Evolutionary conservation across 35 echinoderm and acorn worm genomes (phyloP).

Genomic region (Heliocidaris erythrogramma): DNA sequence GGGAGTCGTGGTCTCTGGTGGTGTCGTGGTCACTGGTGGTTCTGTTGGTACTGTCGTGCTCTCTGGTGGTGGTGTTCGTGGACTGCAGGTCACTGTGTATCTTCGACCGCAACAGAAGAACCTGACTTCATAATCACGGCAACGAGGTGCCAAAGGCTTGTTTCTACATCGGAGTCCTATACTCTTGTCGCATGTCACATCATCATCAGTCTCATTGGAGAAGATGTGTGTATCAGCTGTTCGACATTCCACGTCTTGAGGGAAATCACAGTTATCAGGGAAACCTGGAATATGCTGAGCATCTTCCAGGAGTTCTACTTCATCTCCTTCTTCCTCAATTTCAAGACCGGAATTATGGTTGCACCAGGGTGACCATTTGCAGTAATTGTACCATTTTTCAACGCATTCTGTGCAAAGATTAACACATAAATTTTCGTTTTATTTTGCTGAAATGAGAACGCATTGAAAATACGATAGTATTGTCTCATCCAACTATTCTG

Average conservation of each 20-base stretch:
- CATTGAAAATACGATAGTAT: too few species aligned
- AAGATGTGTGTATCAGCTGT: not conserved
- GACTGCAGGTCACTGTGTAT: not conserved
- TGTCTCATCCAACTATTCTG: too few species aligned
- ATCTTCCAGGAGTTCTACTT: too few species aligned
- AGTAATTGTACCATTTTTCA: not conserved
- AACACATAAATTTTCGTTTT: too few species aligned
- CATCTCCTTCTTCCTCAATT: too few species aligned
- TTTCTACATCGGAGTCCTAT: not conserved
- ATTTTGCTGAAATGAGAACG: too few species aligned
- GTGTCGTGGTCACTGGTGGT: not conserved
- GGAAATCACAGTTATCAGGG: too few species aligned
- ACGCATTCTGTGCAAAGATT: not conserved
- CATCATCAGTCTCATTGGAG: not conserved
- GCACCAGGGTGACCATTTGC: too few species aligned
- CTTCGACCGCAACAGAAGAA: conserved; percentile 31
- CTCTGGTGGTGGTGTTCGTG: not conserved
- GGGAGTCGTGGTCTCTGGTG: not conserved
- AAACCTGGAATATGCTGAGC: too few species aligned
- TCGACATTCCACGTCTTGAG: not conserved
- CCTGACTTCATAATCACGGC: conserved; percentile 26
- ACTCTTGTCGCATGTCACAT: too few species aligned
- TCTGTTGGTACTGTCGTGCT: not conserved
- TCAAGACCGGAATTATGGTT: too few species aligned
- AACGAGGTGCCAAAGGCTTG: not conserved